phyloP scores from a whole-genome alignment of 2,888 invertebrate genomes.

The Margaritifera margaritifera region DNA sequence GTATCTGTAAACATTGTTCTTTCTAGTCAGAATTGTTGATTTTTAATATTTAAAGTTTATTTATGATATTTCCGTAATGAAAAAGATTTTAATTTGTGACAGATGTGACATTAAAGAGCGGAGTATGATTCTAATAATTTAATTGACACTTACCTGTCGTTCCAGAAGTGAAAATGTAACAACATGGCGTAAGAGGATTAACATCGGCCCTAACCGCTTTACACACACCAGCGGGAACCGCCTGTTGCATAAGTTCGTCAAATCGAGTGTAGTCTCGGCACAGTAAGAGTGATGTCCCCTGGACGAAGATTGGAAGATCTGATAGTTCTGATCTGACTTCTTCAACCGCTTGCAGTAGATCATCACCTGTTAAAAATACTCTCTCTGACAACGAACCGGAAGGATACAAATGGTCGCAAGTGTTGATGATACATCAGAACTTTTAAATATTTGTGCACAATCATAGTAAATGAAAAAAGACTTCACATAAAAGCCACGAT shows the following conservation, averaged over 20 bases:
- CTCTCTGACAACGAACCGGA: not conserved
- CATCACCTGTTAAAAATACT: conserved; percentile 36
- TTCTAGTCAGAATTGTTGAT: too few relatives aligned
- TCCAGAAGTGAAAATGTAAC: conserved; percentile 94
- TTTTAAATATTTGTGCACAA: too few relatives aligned
- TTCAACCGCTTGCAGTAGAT: conserved; percentile 49
- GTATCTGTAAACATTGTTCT: too few relatives aligned
- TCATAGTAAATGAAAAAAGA: too few relatives aligned
- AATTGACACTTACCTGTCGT: conserved; percentile 58
- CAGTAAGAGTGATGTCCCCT: conserved; percentile 33
- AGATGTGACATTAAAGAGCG: too few relatives aligned
- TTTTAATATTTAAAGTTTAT: too few relatives aligned
- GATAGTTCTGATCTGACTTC: conserved; percentile 45
- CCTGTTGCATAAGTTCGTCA: conserved; percentile 44
- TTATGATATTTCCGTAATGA: too few relatives aligned
- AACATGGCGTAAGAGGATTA: conserved; percentile 73
- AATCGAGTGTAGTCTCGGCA: conserved; percentile 41
- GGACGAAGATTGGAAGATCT: conserved; percentile 48
- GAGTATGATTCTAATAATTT: not conserved
- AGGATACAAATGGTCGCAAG: not conserved
- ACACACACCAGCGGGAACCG: conserved; percentile 39
- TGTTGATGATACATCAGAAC: too few relatives aligned
- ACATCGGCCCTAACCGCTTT: conserved; percentile 34
- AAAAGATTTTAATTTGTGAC: too few relatives aligned
- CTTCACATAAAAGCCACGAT: too few relatives aligned